These are phyloP conservation scores for Molorchus minor DNA, from an alignment of 2,888 invertebrate genomes.

Conservation along the genomic window DNA sequence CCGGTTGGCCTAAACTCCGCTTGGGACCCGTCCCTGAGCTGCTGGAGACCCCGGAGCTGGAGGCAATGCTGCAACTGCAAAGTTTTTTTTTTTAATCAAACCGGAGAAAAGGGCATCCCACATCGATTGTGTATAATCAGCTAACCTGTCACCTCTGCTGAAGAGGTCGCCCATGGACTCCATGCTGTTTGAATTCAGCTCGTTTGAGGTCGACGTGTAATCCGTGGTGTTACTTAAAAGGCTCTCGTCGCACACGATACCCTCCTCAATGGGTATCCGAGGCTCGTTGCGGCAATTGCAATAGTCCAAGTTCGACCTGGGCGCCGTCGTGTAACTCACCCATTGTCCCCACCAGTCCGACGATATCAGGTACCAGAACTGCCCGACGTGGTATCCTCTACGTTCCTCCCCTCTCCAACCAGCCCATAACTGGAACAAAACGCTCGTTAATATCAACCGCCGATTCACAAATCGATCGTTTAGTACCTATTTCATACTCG, in stretches of 20 bases:
- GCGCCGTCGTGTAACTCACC: conserved; percentile 72
- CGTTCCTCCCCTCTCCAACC: conserved; percentile 82
- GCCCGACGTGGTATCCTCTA: conserved; percentile 80
- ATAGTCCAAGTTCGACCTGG: conserved; percentile 56
- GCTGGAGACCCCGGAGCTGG: conserved; percentile 72
- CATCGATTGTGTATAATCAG: neutral
- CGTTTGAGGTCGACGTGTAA: conserved; percentile 57
- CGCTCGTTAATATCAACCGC: neutral
- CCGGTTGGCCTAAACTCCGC: conserved; percentile 65
- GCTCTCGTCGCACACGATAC: conserved; percentile 75
- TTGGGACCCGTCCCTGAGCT: conserved; percentile 65
- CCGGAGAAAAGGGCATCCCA: conserved; percentile 6
- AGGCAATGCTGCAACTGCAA: conserved; percentile 61
- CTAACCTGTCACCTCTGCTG: conserved; percentile 67
- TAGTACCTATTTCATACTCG: conserved; percentile 81
- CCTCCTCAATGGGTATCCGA: conserved; percentile 67
- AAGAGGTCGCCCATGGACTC: conserved; percentile 74
- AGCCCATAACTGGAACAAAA: conserved; percentile 71
- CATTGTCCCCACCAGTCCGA: conserved; percentile 89
- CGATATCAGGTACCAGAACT: conserved; percentile 89
- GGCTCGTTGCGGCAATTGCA: conserved; percentile 62
- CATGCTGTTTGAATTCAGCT: conserved; percentile 61
- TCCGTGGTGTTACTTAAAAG: conserved; percentile 67
- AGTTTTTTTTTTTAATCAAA: conserved; percentile 18
- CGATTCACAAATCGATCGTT: neutral